These are phyloP conservation scores for Andrena trimmerana DNA, from an alignment of 2,888 invertebrate genomes.

Conservation along the genomic window DNA sequence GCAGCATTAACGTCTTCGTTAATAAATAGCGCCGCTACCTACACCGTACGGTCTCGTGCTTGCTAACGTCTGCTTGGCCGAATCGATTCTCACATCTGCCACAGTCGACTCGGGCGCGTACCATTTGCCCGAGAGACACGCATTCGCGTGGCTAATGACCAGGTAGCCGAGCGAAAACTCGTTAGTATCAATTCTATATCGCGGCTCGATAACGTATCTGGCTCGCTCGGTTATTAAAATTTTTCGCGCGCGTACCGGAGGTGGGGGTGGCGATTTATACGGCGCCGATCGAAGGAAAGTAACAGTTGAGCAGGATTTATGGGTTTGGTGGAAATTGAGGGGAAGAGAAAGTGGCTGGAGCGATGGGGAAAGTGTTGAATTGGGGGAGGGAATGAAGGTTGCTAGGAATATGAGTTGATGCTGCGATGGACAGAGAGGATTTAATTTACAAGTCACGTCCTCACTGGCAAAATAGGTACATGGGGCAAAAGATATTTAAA, in stretches of 20 bases:
- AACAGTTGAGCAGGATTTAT: neutral
- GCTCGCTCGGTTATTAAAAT: constrained; percentile 13
- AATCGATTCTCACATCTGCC: constrained; percentile 24
- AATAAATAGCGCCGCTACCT: constrained; percentile 67
- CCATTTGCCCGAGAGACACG: constrained; percentile 28
- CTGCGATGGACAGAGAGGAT: too few species aligned
- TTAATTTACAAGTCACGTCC: too few species aligned
- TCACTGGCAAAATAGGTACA: too few species aligned
- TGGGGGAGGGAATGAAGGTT: neutral
- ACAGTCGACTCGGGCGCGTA: neutral
- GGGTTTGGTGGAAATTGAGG: neutral
- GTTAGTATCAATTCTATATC: constrained; percentile 22
- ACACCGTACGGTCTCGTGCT: constrained; percentile 21
- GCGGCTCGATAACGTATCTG: constrained; percentile 11
- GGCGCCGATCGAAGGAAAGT: neutral
- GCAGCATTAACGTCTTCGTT: constrained; percentile 69
- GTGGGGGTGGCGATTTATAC: constrained; percentile 5
- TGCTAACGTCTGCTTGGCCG: neutral
- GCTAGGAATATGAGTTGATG: neutral
- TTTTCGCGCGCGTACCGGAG: neutral
- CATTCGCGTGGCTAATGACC: constrained; percentile 27
- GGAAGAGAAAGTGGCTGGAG: constrained; percentile 4
- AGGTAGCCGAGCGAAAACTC: constrained; percentile 24
- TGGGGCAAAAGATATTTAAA: too few species aligned
- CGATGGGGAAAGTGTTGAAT: neutral